phyloP scores from a whole-genome alignment of 2,797 vertebrate genomes.

The Schizopygopsis pylzovi region DNA sequence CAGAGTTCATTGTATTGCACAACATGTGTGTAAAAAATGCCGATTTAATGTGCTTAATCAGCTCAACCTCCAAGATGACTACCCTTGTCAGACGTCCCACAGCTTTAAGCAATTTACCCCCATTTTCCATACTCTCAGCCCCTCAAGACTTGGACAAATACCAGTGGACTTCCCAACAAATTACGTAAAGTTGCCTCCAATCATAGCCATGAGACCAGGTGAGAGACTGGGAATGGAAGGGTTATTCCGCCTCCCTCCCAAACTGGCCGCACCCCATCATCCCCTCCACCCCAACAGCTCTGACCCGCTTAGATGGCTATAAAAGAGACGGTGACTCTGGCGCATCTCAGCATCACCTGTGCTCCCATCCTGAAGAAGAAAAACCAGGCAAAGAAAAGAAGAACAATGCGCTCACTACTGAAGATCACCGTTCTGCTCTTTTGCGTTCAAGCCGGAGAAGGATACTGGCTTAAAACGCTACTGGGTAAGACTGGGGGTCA shows the following conservation, averaged over 20 bases:
- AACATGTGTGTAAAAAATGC: background rate
- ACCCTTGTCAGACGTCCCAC: conserved; percentile 5
- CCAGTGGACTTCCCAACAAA: conserved; percentile 64
- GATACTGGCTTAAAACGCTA: conserved; percentile 66
- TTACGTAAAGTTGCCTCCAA: conserved; percentile 66
- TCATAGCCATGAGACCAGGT: conserved; percentile 71
- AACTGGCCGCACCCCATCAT: conserved; percentile 59
- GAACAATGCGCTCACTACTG: conserved; percentile 70
- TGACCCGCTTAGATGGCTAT: conserved; percentile 70
- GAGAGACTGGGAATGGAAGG: conserved; percentile 70
- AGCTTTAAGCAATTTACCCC: conserved; percentile 54
- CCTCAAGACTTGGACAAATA: conserved; percentile 70
- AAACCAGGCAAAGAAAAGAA: conserved; percentile 34
- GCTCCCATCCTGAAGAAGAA: conserved; percentile 48
- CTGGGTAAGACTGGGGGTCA: conserved; percentile 68
- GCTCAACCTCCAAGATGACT: conserved; percentile 17
- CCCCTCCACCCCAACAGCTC: conserved; percentile 55
- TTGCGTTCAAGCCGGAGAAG: conserved; percentile 70
- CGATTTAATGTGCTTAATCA: background rate
- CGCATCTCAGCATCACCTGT: conserved; percentile 72
- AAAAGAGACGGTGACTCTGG: conserved; percentile 76
- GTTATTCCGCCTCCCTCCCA: conserved; percentile 66
- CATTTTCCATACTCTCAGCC: conserved; percentile 41
- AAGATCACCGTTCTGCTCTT: conserved; percentile 73
- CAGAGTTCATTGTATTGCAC: background rate